Evolutionary conservation across 2,888 invertebrate genomes (phyloP).

Genomic region (Ommatoiulus sabulosus): DNA sequence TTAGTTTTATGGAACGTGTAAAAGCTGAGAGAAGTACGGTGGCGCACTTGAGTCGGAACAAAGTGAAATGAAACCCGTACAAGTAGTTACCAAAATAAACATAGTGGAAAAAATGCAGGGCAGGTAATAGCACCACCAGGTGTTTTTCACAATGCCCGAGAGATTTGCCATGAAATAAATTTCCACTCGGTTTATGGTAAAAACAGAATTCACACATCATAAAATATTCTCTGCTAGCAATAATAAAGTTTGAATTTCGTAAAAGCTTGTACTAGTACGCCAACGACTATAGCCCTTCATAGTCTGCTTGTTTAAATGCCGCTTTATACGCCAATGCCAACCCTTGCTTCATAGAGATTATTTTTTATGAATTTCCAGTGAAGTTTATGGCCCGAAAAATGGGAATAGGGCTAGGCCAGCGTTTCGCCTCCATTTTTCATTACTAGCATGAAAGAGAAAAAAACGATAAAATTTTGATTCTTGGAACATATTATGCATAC

Average conservation of each 20-base stretch:
- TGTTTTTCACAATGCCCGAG: neutral
- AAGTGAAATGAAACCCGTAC: neutral
- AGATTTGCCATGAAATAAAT: slow-evolving; percentile 34
- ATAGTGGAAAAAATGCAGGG: neutral
- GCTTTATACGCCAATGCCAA: neutral
- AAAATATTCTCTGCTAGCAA: slow-evolving; percentile 26
- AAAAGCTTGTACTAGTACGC: neutral
- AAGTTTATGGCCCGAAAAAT: neutral
- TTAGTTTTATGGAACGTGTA: neutral
- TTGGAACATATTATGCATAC: slow-evolving; percentile 18
- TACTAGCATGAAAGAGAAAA: slow-evolving; percentile 29
- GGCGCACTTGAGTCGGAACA: neutral
- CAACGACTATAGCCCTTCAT: neutral
- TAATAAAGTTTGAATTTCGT: slow-evolving; percentile 26
- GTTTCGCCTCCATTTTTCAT: slow-evolving; percentile 3
- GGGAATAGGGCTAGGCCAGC: neutral
- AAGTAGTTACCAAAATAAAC: slow-evolving; percentile 25
- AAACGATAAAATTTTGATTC: slow-evolving; percentile 21
- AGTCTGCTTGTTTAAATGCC: neutral
- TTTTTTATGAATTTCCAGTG: slow-evolving; percentile 5
- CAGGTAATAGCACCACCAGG: slow-evolving; percentile 26
- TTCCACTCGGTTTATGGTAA: neutral
- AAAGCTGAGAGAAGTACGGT: neutral
- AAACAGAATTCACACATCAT: slow-evolving; percentile 34
- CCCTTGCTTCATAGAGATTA: slow-evolving; percentile 25